phyloP scores from a whole-genome alignment of 2,797 vertebrate species.

The Lithobates sylvaticus region DNA sequence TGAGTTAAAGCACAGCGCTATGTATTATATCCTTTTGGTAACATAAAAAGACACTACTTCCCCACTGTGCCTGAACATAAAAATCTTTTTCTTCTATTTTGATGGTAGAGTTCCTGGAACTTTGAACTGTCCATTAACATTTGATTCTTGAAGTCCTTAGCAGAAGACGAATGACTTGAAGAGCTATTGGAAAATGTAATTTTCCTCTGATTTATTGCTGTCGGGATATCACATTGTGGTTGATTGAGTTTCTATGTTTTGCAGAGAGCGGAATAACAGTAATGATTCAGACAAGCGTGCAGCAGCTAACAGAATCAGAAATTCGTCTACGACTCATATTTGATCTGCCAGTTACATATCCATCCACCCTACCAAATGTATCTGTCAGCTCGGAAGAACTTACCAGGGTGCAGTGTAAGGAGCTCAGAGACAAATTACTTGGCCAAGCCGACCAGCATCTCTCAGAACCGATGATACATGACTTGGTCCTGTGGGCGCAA shows the following conservation, averaged over 20 bases:
- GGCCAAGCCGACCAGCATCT: slow-evolving; percentile 75
- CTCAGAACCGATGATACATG: slow-evolving; percentile 81
- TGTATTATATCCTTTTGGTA: too few species aligned
- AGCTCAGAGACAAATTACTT: slow-evolving; percentile 75
- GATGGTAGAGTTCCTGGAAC: background rate
- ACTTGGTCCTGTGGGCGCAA: slow-evolving; percentile 82
- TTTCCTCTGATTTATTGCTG: slow-evolving; percentile 46
- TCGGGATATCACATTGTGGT: slow-evolving; percentile 20
- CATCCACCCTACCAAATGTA: slow-evolving; percentile 79
- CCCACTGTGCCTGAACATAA: too few species aligned
- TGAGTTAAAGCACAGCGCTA: too few species aligned
- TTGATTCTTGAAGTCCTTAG: slow-evolving; percentile 14
- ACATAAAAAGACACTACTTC: too few species aligned
- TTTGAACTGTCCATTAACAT: slow-evolving; percentile 27
- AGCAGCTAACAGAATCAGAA: slow-evolving; percentile 67
- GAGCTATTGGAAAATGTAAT: slow-evolving; percentile 17
- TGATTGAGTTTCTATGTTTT: slow-evolving; percentile 67
- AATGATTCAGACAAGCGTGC: slow-evolving; percentile 74
- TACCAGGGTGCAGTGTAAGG: slow-evolving; percentile 79
- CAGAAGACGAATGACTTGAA: slow-evolving; percentile 28
- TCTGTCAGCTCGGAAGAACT: slow-evolving; percentile 82
- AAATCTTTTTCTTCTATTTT: background rate
- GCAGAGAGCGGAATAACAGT: slow-evolving; percentile 76
- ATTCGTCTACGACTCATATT: slow-evolving; percentile 80
- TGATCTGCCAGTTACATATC: slow-evolving; percentile 82